Base-by-base conservation (phyloP, 2,113 vertebrate species). In the Laterallus jamaicensis region DNA sequence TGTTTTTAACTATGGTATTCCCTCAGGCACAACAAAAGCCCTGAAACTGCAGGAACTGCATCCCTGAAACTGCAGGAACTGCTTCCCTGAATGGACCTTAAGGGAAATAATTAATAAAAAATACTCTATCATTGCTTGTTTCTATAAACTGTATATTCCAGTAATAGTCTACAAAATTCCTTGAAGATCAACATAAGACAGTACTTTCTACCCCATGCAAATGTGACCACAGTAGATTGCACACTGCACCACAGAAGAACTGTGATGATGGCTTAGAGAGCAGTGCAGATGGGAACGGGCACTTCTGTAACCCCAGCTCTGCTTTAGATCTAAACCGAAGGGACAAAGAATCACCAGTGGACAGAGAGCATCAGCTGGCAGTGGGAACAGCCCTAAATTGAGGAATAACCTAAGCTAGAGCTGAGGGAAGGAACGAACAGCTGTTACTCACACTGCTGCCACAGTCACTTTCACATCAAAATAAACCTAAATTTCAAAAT, bases 21-120 rank as follows among this genome's bases (percentile, higher is more conserved):
- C 76, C 73, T 28, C 59, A 75, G 74, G 86, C 52, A 75, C 15
- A 21, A 88, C 15, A 31, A 73, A 88, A 91, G 35, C 35, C 35
- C 5, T 31, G 86, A 47, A 89, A 93, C 24, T 32, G 47, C 26
- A 82, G 42, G 32, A 92, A 58, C 2, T 55, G 20, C 58, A 91
- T 68, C 73, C 28, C 5, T 31, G 86, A 47, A 89, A 93, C 24
- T 32, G 47, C 26, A 82, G 42, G 32, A 92, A 58, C 2, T 55
- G 20, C 58, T 89, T 68, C 73, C 28, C 56, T 56, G 49, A 92
- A 86, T 42, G 35, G 73, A 93, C 60, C 77, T 91, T 83, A 40
- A 68, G 40, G 32, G 42, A 92, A 86, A 91, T 35, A 86, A 82
- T 88, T 67, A 82, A 92, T 49, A 84, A 60, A 95, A 79, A 35